phyloP scores from a whole-genome alignment of 2,113 vertebrate species.

The Ifrita kowaldi region DNA sequence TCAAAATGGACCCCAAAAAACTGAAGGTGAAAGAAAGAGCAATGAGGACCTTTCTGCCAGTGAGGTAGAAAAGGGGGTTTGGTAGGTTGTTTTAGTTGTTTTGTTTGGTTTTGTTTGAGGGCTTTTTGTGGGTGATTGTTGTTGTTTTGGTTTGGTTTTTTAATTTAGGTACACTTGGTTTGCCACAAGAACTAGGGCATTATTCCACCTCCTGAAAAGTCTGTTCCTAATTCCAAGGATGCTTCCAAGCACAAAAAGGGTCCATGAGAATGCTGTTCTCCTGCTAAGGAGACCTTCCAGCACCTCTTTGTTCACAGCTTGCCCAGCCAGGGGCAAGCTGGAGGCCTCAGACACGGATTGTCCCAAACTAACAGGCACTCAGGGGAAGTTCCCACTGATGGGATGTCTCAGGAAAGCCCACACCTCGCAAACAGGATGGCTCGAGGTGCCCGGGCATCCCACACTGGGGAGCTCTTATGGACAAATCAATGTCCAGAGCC shows the following conservation, averaged over 20 bases:
- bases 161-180: background rate
- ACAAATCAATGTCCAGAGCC: background rate
- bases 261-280: background rate
- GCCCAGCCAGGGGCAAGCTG: background rate
- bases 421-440: background rate
- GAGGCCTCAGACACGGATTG: background rate
- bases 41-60: background rate
- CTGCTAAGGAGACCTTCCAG: background rate
- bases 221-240: background rate
- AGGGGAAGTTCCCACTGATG: background rate
- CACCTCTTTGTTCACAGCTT: background rate
- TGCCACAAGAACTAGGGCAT: background rate
- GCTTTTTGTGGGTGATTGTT: background rate
- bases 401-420: background rate
- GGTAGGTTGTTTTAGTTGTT: background rate
- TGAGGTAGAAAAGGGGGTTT: rapidly evolving
- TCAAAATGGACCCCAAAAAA: background rate
- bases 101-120: background rate
- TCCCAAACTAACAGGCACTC: rapidly evolving
- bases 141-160: background rate
- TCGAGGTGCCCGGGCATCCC: background rate
- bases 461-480: rapidly evolving
- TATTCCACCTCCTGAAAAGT: background rate
- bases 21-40: background rate
- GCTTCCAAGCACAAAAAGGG: background rate